These are phyloP conservation scores for Cheumatopsyche charites DNA, from an alignment of 1,140 invertebrate genomes.

Conservation along the genomic window DNA sequence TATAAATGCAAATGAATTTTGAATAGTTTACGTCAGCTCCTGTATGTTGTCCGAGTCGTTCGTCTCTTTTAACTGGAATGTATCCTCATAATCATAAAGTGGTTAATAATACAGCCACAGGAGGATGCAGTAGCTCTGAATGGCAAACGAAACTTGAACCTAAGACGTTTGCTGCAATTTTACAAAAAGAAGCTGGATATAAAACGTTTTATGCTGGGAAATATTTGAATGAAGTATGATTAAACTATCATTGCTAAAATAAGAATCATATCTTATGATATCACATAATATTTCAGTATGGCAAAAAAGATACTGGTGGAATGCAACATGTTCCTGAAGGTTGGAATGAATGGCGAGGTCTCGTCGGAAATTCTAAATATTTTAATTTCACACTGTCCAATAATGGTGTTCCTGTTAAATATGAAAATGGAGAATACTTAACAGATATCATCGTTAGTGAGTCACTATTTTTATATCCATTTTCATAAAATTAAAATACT, in stretches of 20 bases:
- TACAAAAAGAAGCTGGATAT: constrained; percentile 70
- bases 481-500: constrained; percentile 3
- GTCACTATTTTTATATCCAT: constrained; percentile 5
- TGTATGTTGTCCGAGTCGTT: constrained; percentile 88
- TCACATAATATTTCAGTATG: constrained; percentile 64
- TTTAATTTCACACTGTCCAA: constrained; percentile 88
- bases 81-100: constrained; percentile 85
- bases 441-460: constrained; percentile 83
- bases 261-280: neutral
- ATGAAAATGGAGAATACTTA: constrained; percentile 74
- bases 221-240: constrained; percentile 79
- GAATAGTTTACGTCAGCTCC: constrained; percentile 77
- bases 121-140: constrained; percentile 72
- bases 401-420: constrained; percentile 70
- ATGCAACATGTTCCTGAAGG: constrained; percentile 74
- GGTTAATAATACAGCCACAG: constrained; percentile 76
- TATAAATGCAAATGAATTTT: constrained; percentile 44
- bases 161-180: constrained; percentile 69
- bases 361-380: constrained; percentile 85
- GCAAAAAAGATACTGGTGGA: constrained; percentile 63
- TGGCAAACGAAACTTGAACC: constrained; percentile 73
- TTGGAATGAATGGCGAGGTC: constrained; percentile 81
- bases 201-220: constrained; percentile 85
- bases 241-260: neutral
- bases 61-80: constrained; percentile 82